Percentiles rank a stretch among this genome's conserved stretches.
Evolutionary conservation across 2,888 invertebrate genomes (phyloP).

Genomic region (Hyppa rectilinea): DNA sequence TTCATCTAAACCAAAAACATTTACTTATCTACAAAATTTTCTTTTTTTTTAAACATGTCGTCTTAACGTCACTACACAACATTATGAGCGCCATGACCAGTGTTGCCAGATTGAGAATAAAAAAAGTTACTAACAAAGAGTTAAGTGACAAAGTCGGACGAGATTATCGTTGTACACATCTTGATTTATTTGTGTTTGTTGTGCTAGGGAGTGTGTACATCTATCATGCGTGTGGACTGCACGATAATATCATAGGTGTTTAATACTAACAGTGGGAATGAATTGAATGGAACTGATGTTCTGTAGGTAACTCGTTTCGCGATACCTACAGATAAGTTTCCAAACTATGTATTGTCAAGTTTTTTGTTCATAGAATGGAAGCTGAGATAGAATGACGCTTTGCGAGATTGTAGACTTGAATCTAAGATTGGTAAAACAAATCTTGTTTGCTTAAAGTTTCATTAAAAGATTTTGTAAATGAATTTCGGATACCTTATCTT

Average conservation of each 20-base stretch:
- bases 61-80: constrained; percentile 77
- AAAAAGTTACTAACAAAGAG: constrained; percentile 74
- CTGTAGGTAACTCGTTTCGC: constrained; percentile 63
- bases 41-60: constrained; percentile 71
- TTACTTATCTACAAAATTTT: constrained; percentile 24
- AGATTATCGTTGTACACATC: constrained; percentile 80
- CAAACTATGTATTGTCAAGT: constrained; percentile 47
- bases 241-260: constrained; percentile 77
- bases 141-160: constrained; percentile 81
- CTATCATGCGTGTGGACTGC: constrained; percentile 75
- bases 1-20: constrained; percentile 52
- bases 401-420: constrained; percentile 18
- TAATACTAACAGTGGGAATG: constrained; percentile 64
- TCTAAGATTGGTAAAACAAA: constrained; percentile 16
- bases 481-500: not conserved
- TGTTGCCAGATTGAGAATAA: constrained; percentile 73
- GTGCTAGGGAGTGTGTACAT: constrained; percentile 77
- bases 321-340: constrained; percentile 58
- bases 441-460: constrained; percentile 1
- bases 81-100: constrained; percentile 76
- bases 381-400: constrained; percentile 27
- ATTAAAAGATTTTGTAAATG: constrained; percentile 12
- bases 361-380: constrained; percentile 37
- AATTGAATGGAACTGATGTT: constrained; percentile 61
- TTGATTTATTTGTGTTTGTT: constrained; percentile 83